Evolutionary conservation across 2,797 vertebrate species (phyloP).

Genomic region (Eulemur mongoz): DNA sequence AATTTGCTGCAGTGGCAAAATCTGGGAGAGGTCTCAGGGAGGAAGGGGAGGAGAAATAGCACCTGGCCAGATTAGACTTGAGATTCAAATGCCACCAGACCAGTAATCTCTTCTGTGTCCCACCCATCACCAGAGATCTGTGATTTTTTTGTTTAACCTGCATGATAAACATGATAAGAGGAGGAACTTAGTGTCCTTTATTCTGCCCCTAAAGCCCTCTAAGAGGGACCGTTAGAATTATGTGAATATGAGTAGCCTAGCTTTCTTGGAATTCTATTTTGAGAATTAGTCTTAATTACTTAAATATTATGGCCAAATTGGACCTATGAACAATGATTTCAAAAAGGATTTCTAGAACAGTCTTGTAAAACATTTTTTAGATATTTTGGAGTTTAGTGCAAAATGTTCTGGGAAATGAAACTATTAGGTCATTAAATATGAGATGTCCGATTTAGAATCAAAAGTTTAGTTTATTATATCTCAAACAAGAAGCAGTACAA

Average conservation of each 20-base stretch:
- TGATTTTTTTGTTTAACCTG: not conserved
- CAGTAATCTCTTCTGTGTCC: not conserved
- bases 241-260: not conserved
- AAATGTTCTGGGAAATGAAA: constrained; percentile 16
- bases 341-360: not conserved
- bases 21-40: not conserved
- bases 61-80: not conserved
- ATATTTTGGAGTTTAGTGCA: not conserved
- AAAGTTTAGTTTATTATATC: too few relatives aligned
- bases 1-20: not conserved
- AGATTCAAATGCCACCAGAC: not conserved
- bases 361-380: not conserved
- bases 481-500: too few relatives aligned
- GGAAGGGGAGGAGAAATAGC: not conserved
- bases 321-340: not conserved
- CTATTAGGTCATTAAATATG: too few relatives aligned
- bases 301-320: not conserved
- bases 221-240: not conserved
- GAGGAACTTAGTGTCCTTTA: not conserved
- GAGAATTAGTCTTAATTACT: not conserved
- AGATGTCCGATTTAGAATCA: too few relatives aligned
- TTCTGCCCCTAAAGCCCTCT: not conserved
- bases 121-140: not conserved
- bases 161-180: not conserved
- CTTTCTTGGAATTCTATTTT: not conserved